These are phyloP conservation scores for Perithous albicinctus DNA, from an alignment of 2,888 invertebrate species.

Conservation along the genomic window DNA sequence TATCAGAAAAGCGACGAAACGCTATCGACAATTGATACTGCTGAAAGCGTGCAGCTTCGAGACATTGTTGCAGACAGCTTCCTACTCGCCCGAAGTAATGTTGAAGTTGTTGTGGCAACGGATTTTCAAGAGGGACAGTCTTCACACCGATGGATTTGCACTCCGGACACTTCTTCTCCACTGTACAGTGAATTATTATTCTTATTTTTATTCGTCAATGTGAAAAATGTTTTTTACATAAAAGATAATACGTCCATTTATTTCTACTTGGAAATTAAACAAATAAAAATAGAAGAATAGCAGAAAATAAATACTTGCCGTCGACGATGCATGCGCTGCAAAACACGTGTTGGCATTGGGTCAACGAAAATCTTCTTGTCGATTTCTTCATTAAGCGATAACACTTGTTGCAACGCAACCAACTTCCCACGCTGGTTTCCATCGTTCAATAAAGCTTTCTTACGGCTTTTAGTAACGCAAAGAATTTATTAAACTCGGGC, in stretches of 20 bases:
- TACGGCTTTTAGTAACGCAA: too few species aligned
- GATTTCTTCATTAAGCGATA: slow-evolving; percentile 9
- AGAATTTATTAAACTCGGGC: not conserved
- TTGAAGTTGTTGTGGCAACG: slow-evolving; percentile 13
- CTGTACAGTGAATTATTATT: not conserved
- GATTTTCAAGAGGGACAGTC: slow-evolving; percentile 22
- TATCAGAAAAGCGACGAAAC: slow-evolving; percentile 12
- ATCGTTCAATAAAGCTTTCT: not conserved
- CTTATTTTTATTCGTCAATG: not conserved
- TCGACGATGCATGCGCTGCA: slow-evolving; percentile 35
- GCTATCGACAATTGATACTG: slow-evolving; percentile 8
- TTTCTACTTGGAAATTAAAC: too few species aligned
- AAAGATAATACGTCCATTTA: too few species aligned
- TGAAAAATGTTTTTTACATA: too few species aligned
- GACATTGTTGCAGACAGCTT: not conserved
- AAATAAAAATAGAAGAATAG: too few species aligned
- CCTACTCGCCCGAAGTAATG: slow-evolving; percentile 22
- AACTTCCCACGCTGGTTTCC: slow-evolving; percentile 23
- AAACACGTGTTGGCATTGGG: slow-evolving; percentile 56
- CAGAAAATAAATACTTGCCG: not conserved
- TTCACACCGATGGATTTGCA: slow-evolving; percentile 14
- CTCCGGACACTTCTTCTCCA: slow-evolving; percentile 26
- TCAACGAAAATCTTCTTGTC: slow-evolving; percentile 30
- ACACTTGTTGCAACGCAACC: slow-evolving; percentile 59
- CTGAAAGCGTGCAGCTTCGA: slow-evolving; percentile 38